phyloP scores from a whole-genome alignment of 2,113 vertebrate genomes.

The Rissa tridactyla region DNA sequence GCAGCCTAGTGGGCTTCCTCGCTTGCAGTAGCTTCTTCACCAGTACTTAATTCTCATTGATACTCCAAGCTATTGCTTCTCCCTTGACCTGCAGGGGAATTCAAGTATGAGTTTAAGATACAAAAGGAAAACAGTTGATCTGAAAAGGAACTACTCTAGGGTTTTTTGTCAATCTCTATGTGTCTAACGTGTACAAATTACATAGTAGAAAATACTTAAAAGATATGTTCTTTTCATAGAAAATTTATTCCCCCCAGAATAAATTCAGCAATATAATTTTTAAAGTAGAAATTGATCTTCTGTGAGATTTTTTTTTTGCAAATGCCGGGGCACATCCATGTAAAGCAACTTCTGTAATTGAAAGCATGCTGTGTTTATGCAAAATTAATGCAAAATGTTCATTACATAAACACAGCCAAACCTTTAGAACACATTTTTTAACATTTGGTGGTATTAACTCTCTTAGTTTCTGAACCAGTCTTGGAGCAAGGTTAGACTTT shows the following conservation, averaged over 20 bases:
- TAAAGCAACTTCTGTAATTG: not conserved
- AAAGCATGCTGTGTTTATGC: not conserved
- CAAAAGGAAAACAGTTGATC: not conserved
- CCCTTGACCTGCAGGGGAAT: not conserved
- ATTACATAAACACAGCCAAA: not conserved
- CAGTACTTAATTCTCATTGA: not conserved
- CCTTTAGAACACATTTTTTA: not conserved
- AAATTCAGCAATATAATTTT: not conserved
- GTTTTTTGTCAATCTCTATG: not conserved
- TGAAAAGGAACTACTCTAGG: not conserved
- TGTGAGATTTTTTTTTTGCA: not conserved
- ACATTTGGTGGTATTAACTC: not conserved
- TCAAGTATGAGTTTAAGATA: not conserved
- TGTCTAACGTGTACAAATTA: not conserved
- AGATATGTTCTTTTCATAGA: not conserved
- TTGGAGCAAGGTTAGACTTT: not conserved
- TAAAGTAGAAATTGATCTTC: not conserved
- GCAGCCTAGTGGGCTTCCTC: not conserved
- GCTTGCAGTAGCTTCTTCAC: not conserved
- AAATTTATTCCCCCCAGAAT: not conserved
- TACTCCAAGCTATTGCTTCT: not conserved
- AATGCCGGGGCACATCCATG: not conserved
- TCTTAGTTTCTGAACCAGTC: not conserved
- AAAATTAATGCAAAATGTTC: not conserved
- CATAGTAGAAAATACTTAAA: not conserved